Percentiles rank a stretch among this genome's conserved stretches.
These are phyloP conservation scores for Temnothorax nylanderi DNA, from an alignment of 1,140 invertebrate species.

Conservation along the genomic window DNA sequence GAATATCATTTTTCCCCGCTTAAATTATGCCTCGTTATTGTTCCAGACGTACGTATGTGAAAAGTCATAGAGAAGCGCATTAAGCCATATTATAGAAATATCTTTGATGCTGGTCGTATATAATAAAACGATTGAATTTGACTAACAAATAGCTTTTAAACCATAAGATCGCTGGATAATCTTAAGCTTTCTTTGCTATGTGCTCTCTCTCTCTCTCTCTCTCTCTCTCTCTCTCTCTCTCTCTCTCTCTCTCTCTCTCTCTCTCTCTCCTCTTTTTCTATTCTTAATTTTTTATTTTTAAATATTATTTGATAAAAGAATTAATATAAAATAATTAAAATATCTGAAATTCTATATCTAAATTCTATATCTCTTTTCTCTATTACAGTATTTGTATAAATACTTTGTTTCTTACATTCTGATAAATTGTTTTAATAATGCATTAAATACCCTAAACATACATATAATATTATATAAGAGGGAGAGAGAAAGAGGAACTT, in stretches of 20 bases:
- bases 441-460: background rate
- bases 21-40: constrained; percentile 62
- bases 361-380: too few species aligned
- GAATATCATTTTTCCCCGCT: constrained; percentile 73
- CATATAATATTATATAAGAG: background rate
- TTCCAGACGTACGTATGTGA: background rate
- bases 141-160: background rate
- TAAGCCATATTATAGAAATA: constrained; percentile 15
- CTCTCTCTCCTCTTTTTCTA: too few species aligned
- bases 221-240: too few species aligned
- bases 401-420: background rate
- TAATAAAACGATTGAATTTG: background rate
- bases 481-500: too few species aligned
- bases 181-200: background rate
- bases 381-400: background rate
- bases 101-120: background rate
- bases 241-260: too few species aligned
- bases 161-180: background rate
- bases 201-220: too few species aligned
- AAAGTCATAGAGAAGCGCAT: background rate
- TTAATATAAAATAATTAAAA: background rate
- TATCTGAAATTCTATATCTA: background rate
- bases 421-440: background rate
- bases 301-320: background rate
- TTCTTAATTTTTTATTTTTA: background rate